Conservation (phyloP, 2,113 vertebrate genomes). For the Nycticebus coucang region DNA sequence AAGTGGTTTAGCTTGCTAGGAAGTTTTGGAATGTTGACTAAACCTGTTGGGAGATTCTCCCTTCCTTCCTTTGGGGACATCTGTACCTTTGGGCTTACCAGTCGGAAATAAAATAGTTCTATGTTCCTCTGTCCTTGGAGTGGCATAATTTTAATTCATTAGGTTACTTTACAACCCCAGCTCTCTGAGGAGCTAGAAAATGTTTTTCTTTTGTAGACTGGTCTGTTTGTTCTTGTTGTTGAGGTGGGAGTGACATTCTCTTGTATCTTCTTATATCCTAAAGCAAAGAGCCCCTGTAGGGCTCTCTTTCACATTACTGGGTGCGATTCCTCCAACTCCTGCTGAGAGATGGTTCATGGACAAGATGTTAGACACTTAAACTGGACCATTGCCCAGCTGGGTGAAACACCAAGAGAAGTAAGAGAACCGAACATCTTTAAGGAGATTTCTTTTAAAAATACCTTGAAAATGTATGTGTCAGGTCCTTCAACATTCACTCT, state of each 20-base stretch:
- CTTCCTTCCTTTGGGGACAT: not conserved
- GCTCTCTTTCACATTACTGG: not conserved
- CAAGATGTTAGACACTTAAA: not conserved
- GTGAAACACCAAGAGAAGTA: not conserved
- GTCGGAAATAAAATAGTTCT: not conserved
- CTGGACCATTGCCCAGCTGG: not conserved
- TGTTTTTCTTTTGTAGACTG: not conserved
- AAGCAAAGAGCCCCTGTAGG: not conserved
- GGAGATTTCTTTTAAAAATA: not conserved
- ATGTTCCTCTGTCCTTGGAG: not conserved
- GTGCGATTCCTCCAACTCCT: not conserved
- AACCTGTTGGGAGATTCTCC: accelerated
- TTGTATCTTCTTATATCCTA: not conserved
- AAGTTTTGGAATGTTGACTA: not conserved
- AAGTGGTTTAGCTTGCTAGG: not conserved
- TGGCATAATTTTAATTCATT: not conserved
- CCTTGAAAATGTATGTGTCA: not conserved
- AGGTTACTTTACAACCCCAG: not conserved
- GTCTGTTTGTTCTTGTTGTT: not conserved
- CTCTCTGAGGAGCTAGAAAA: not conserved
- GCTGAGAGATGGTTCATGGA: not conserved
- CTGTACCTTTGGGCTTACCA: not conserved
- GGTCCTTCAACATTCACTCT: not conserved
- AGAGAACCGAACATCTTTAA: not conserved
- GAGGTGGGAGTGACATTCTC: not conserved